Evolutionary conservation across 1,140 invertebrate species (phyloP).

Genomic region (Drosophila azteca): DNA sequence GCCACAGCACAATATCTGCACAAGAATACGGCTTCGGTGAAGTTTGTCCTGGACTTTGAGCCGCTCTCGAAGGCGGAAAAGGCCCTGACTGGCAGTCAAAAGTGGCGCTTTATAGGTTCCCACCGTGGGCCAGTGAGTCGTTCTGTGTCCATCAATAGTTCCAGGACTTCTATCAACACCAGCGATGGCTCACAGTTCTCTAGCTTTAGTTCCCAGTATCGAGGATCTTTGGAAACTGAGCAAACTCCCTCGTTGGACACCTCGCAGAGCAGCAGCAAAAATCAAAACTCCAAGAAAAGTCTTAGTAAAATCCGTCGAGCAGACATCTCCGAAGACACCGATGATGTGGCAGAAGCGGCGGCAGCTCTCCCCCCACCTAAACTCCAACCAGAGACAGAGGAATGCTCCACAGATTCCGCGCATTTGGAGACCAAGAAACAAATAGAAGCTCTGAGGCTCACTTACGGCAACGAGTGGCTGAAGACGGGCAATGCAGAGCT

Average conservation of each 20-base stretch:
- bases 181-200: constrained; percentile 57
- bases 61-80: constrained; percentile 85
- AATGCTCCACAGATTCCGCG: constrained; percentile 26
- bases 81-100: constrained; percentile 81
- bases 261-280: constrained; percentile 35
- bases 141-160: constrained; percentile 60
- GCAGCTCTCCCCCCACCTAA: neutral
- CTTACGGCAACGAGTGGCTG: constrained; percentile 87
- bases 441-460: constrained; percentile 85
- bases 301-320: constrained; percentile 70
- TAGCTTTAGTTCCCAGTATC: constrained; percentile 71
- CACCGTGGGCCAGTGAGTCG: constrained; percentile 43
- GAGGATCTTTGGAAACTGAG: constrained; percentile 42
- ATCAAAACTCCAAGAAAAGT: constrained; percentile 7
- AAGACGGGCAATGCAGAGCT: constrained; percentile 85
- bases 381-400: neutral
- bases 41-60: constrained; percentile 86
- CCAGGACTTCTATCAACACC: constrained; percentile 53
- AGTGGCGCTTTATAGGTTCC: constrained; percentile 48
- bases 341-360: neutral
- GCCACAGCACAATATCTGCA: constrained; percentile 86
- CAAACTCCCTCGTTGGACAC: constrained; percentile 14
- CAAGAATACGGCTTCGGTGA: constrained; percentile 84
- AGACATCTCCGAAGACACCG: constrained; percentile 47
- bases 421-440: constrained; percentile 87